Percentiles rank a stretch among this genome's conserved stretches.
Conservation (phyloP, 2,888 invertebrate species). For the Campoplex capitator region DNA sequence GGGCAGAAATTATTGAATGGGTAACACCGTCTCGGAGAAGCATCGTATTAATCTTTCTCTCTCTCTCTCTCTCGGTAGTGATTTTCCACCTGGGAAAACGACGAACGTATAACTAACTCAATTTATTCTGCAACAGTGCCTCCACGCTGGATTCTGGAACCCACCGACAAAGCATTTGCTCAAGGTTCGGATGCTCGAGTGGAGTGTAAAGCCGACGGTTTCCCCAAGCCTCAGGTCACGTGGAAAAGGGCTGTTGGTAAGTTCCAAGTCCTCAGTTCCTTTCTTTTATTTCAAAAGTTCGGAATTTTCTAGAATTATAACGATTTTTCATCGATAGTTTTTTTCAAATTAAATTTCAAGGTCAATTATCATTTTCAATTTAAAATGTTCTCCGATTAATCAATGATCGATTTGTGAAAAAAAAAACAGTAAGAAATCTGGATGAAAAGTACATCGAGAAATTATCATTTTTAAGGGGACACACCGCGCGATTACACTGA, state of each 20-base stretch:
- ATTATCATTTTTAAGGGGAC: constrained; percentile 87
- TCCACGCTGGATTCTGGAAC: constrained; percentile 97
- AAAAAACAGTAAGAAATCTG: background rate
- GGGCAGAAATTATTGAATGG: constrained; percentile 49
- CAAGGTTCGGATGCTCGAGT: constrained; percentile 97
- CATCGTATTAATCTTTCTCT: constrained; percentile 64
- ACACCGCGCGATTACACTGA: constrained; percentile 97
- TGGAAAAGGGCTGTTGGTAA: constrained; percentile 98
- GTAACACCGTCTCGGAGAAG: constrained; percentile 60
- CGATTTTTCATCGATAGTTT: background rate
- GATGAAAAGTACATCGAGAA: background rate
- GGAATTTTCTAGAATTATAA: background rate
- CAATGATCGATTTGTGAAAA: no score
- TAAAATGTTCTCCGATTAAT: no score
- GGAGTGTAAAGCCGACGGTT: constrained; percentile 98
- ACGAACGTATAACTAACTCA: constrained; percentile 70
- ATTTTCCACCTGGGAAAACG: constrained; percentile 61
- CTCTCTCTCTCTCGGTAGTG: constrained; percentile 66
- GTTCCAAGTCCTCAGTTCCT: constrained; percentile 64
- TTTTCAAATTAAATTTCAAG: background rate
- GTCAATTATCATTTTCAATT: no score
- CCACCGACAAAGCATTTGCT: constrained; percentile 97
- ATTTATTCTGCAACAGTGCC: constrained; percentile 90
- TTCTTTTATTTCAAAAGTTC: background rate
- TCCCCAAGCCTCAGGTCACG: constrained; percentile 96